Base-by-base conservation (phyloP, 2,888 invertebrate genomes). In the Plagiodera versicolora region DNA sequence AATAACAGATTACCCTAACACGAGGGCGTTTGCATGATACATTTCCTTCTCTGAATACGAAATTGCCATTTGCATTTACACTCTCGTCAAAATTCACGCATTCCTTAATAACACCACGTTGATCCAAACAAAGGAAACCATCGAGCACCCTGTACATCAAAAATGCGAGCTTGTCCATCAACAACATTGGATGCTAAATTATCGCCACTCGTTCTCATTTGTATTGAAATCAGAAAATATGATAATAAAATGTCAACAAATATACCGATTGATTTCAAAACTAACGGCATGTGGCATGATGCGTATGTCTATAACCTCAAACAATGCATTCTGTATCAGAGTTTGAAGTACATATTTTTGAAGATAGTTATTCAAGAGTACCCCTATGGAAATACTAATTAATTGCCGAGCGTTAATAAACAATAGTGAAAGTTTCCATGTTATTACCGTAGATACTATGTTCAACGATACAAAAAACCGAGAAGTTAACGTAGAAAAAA, bases 361-460 rank as follows among this genome's bases (percentile, higher is more conserved):
- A n/a, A n/a, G n/a, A n/a, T n/a, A n/a, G n/a, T n/a, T n/a, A n/a
- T n/a, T n/a, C n/a, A n/a, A n/a, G n/a, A n/a, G n/a, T n/a, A n/a
- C n/a, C 11, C 32, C 9, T 2, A 11, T 32, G 11, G 2, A 10
- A 32, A 39, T 14, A 14, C 18, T 5, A 16, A 24, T 44, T 9
- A 20, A 45, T 14, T 44, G 39, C 24, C 14, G 32, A 1, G 35
- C 39, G 50, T 53, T 56, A 58, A 60, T 61, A 55, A 68, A 68
- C 66, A 66, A 64, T 66, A 61, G 65, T 62, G 64, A 68, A 68
- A 68, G 66, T 66, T 56, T 49, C 46, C 14, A 30, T 47, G 53
- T 48, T 65, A 51, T 57, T 52, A 48, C 47, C 20, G 24, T 44
- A 35, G 10, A 20, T 16, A 57, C 58, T 65, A 60, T 63, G 64